Percentiles rank a stretch among this genome's conserved stretches.
These are phyloP conservation scores for Acanthiza pusilla DNA, from an alignment of 2,797 vertebrate genomes.

Conservation along the genomic window DNA sequence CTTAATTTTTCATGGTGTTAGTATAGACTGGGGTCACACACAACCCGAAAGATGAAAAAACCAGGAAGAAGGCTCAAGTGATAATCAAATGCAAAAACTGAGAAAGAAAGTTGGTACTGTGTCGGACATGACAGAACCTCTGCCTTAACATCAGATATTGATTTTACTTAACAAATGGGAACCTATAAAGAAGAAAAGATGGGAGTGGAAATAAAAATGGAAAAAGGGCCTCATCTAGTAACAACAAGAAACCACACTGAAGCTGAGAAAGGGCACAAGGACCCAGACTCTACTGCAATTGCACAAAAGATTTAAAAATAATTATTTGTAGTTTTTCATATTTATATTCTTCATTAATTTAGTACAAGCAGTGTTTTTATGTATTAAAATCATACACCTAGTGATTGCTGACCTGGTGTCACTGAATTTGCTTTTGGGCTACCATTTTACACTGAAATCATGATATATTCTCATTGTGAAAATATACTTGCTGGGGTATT, in stretches of 20 bases:
- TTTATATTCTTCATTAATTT: not conserved
- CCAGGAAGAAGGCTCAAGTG: not conserved
- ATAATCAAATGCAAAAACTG: not conserved
- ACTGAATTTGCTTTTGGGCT: not conserved
- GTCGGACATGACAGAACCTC: not conserved
- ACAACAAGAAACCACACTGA: not conserved
- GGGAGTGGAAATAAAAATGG: not conserved
- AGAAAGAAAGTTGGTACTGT: not conserved
- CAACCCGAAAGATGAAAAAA: not conserved
- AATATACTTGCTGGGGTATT: not conserved
- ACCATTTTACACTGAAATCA: not conserved
- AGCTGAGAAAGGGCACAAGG: not conserved
- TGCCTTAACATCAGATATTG: not conserved
- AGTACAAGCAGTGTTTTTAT: not conserved
- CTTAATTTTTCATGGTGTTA: not conserved
- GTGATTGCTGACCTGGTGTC: accelerated
- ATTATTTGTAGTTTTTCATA: not conserved
- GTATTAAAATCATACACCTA: not conserved
- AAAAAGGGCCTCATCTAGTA: not conserved
- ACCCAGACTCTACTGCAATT: not conserved
- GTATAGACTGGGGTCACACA: no score
- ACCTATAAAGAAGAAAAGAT: not conserved
- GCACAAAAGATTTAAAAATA: not conserved
- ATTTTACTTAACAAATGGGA: not conserved
- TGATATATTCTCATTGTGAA: not conserved